Evolutionary conservation across 2,797 vertebrate genomes (phyloP).

Genomic region (Siniperca obscura): DNA sequence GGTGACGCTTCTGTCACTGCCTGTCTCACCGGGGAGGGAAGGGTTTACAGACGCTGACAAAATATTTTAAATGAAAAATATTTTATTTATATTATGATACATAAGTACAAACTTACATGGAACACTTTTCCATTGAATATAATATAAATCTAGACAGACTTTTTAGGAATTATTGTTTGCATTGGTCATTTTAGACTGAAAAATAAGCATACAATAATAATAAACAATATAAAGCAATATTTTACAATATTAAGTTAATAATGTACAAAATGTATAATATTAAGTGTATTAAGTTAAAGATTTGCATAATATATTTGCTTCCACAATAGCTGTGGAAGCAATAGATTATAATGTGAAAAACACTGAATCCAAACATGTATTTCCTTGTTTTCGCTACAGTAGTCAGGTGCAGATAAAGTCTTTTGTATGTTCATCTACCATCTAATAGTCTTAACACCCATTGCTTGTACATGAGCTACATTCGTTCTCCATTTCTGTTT

Average conservation of each 20-base stretch:
- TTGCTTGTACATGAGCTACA: not conserved
- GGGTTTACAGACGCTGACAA: not conserved
- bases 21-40: conserved; percentile 52
- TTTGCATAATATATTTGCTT: too few relatives aligned
- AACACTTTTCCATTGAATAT: not conserved
- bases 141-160: not conserved
- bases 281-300: not conserved
- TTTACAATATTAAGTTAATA: not conserved
- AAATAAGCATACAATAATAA: too few relatives aligned
- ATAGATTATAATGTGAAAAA: not conserved
- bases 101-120: not conserved
- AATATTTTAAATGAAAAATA: conserved; percentile 32
- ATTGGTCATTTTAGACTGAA: not conserved
- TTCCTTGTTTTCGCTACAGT: not conserved
- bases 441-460: not conserved
- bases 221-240: too few relatives aligned
- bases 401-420: not conserved
- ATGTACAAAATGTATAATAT: not conserved
- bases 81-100: conserved; percentile 13
- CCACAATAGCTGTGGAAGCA: too few relatives aligned
- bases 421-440: not conserved
- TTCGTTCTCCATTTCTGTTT: not conserved
- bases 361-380: not conserved
- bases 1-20: conserved; percentile 75
- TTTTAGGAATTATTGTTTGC: not conserved